Conservation (phyloP, 2,797 vertebrate species). For the Lithobates sylvaticus region DNA sequence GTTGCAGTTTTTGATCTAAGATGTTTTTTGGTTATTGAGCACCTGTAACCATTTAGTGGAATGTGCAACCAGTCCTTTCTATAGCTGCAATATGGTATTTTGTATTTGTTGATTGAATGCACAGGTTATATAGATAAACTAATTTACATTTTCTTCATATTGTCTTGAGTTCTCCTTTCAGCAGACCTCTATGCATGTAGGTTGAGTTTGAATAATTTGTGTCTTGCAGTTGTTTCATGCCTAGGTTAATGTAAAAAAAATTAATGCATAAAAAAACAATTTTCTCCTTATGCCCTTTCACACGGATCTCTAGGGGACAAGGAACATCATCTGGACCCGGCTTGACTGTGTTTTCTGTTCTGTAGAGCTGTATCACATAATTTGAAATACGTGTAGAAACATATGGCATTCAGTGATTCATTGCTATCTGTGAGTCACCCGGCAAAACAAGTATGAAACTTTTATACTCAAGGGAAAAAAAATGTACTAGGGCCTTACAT, state of each 20-base stretch:
- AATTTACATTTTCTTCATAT: no score
- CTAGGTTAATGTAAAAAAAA: background rate
- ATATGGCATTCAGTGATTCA: conserved; percentile 52
- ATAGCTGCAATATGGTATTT: no score
- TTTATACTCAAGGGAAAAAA: background rate
- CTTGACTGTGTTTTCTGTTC: conserved; percentile 38
- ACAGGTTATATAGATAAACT: no score
- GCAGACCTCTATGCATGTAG: background rate
- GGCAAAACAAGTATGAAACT: conserved; percentile 23
- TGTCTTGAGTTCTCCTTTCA: no score
- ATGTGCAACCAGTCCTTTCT: no score
- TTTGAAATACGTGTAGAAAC: conserved; percentile 28
- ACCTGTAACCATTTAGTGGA: no score
- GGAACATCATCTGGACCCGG: conserved; percentile 15
- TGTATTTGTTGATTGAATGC: no score
- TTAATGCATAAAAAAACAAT: background rate
- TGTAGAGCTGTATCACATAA: conserved; percentile 21
- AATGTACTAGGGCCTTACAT: background rate
- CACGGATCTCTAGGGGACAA: conserved; percentile 31
- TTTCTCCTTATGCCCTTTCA: conserved; percentile 12
- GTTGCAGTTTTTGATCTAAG: no score
- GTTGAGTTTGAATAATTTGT: background rate
- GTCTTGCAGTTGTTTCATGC: background rate
- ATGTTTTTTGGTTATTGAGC: no score
- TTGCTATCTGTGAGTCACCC: conserved; percentile 42